Evolutionary conservation across 2,888 invertebrate species (phyloP).

Genomic region (Oasisia sp.): DNA sequence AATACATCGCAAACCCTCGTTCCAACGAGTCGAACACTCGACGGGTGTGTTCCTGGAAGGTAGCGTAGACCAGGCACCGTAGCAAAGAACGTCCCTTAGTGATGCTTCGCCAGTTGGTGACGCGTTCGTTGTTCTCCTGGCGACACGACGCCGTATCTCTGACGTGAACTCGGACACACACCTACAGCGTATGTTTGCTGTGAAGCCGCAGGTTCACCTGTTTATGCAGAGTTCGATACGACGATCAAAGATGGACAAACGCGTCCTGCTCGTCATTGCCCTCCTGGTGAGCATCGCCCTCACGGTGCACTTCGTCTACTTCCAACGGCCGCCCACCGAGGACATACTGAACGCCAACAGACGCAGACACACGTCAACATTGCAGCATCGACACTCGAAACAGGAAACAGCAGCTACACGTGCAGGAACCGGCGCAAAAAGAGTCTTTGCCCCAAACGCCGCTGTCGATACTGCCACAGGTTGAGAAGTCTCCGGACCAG

Average conservation of each 20-base stretch:
- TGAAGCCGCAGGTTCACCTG: constrained; percentile 4
- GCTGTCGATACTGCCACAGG: not conserved
- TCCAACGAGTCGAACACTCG: not conserved
- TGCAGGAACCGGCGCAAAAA: not conserved
- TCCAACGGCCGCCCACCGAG: not conserved
- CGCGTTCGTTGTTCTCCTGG: not conserved
- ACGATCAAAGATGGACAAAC: not conserved
- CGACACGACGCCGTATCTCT: not conserved
- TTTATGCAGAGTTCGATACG: not conserved
- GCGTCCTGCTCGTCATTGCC: not conserved
- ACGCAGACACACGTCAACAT: not conserved
- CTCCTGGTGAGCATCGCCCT: not conserved
- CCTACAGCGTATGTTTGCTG: not conserved
- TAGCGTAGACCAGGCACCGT: not conserved
- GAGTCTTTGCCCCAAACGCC: not conserved
- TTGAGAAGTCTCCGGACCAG: no score
- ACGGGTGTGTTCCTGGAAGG: not conserved
- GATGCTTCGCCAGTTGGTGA: not conserved
- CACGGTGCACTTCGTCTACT: not conserved
- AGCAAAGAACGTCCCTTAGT: not conserved
- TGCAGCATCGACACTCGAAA: not conserved
- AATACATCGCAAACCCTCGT: not conserved
- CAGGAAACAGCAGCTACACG: not conserved
- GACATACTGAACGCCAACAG: constrained; percentile 17
- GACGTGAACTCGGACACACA: not conserved